Base-by-base conservation (phyloP, 2,797 vertebrate species). In the Dicrostonyx torquatus region DNA sequence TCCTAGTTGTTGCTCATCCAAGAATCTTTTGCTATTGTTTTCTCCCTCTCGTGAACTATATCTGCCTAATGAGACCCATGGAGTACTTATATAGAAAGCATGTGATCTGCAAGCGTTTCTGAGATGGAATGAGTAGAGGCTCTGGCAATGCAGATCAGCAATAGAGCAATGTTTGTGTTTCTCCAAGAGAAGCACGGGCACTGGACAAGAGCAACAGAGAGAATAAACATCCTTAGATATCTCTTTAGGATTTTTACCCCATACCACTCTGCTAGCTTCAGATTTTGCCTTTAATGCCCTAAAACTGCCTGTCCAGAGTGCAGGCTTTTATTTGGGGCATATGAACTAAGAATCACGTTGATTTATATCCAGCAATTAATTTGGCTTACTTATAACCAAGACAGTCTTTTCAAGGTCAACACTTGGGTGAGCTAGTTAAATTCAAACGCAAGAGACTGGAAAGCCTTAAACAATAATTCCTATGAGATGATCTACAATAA, bases 401-500 rank as follows among this genome's bases (percentile, higher is more conserved):
- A 43, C 3, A 93, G 29, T 22, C 26, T 77, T 50, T 34, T 31
- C 6, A 55, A 18, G 22, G 22, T 77, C 5, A 55, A 80, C 62
- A 50, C 6, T 40, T 14, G 2, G 40, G 70, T 89, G 73, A 86
- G 96, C 31, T 84, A 55, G 10, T 60, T 93, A 84, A 91, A 82
- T 14, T 76, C 37, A 77, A 50, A 85, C 10, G 76, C 62, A 43
- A 73, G 34, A 89, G 18, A 29, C 1, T 92, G 9, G 0, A 92
- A 92, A 87, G 68, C 90, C 91, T 78, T 76, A 87, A 45, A 58
- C 20, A 75, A 62, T n/a, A 62, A 79, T 50, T 37, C 24, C 78
- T 93, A 55, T 29, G 15, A 70, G 40, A 4, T 87, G 64, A 84
- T 93, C 10, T 48, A 7, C 66, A 12, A 14, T 29, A 60, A 94